Percentiles rank a stretch among this genome's conserved stretches.
These are phyloP conservation scores for Echinops telfairi DNA, from an alignment of 2,113 vertebrate species.

Conservation along the genomic window DNA sequence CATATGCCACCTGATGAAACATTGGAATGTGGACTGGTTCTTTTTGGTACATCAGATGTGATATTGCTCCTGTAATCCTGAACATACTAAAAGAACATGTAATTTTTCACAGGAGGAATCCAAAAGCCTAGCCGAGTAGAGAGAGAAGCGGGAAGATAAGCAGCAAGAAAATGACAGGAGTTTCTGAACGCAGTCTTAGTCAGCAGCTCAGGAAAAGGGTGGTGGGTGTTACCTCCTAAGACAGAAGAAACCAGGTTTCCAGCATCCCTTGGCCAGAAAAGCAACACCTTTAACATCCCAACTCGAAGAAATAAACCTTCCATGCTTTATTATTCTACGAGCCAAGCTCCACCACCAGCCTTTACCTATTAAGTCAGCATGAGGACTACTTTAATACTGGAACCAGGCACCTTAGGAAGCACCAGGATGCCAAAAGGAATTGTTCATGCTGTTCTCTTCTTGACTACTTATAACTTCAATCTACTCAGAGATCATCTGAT, in stretches of 20 bases:
- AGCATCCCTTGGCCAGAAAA: neutral
- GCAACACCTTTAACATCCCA: neutral
- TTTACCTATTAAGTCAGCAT: neutral
- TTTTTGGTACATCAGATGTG: no score
- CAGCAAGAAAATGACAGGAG: neutral
- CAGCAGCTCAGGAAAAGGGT: neutral
- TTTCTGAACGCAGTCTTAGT: neutral
- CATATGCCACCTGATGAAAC: no score
- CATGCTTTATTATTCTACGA: rapidly evolving
- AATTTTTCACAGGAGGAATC: neutral
- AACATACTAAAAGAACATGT: neutral
- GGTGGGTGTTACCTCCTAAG: neutral
- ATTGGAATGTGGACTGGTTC: no score
- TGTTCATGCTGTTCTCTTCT: neutral
- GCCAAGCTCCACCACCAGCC: neutral
- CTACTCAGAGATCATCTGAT: neutral
- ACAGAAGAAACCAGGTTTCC: neutral
- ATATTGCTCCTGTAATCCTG: neutral
- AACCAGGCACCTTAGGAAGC: rapidly evolving
- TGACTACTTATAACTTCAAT: neutral
- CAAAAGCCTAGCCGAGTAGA: neutral
- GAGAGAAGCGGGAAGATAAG: neutral
- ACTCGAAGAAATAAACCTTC: neutral
- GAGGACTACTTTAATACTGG: no score
- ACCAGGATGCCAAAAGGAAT: no score